phyloP scores from a whole-genome alignment of 2,888 invertebrate genomes.

The Drosophila phalerata region DNA sequence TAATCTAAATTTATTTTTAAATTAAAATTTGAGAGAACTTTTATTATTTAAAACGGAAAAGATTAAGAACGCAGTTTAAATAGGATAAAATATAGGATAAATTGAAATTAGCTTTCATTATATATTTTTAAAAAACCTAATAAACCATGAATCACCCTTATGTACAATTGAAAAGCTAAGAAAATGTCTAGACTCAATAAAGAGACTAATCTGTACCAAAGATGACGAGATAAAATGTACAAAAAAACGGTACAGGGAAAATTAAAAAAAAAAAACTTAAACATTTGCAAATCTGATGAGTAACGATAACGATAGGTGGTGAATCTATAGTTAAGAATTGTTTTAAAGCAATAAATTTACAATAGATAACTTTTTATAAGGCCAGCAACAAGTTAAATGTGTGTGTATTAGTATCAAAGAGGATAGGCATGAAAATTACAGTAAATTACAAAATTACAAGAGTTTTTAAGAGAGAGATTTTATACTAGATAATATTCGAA shows the following conservation, averaged over 20 bases:
- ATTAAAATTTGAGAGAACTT: too few relatives aligned
- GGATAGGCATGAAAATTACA: slow-evolving; percentile 43
- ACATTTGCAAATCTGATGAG: slow-evolving; percentile 28
- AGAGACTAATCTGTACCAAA: slow-evolving; percentile 30
- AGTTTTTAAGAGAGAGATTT: slow-evolving; percentile 26
- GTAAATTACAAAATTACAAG: slow-evolving; percentile 45
- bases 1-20: not conserved
- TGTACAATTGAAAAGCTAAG: slow-evolving; percentile 47
- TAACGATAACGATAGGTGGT: slow-evolving; percentile 44
- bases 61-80: too few relatives aligned
- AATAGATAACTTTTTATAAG: slow-evolving; percentile 36
- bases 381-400: slow-evolving; percentile 58
- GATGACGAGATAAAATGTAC: slow-evolving; percentile 31
- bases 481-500: slow-evolving; percentile 25
- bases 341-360: slow-evolving; percentile 67
- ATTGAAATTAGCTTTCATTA: not conserved
- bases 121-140: not conserved
- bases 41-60: too few relatives aligned
- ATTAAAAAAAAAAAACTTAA: slow-evolving; percentile 25
- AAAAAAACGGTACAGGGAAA: slow-evolving; percentile 27
- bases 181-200: slow-evolving; percentile 22
- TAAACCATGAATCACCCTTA: slow-evolving; percentile 44
- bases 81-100: not conserved
- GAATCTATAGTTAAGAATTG: slow-evolving; percentile 43
- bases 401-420: slow-evolving; percentile 25